A percentile compares a stretch with the other conserved stretches of the same genome.
Conservation (phyloP, 1,140 invertebrate genomes). For the Ectropis grisescens region DNA sequence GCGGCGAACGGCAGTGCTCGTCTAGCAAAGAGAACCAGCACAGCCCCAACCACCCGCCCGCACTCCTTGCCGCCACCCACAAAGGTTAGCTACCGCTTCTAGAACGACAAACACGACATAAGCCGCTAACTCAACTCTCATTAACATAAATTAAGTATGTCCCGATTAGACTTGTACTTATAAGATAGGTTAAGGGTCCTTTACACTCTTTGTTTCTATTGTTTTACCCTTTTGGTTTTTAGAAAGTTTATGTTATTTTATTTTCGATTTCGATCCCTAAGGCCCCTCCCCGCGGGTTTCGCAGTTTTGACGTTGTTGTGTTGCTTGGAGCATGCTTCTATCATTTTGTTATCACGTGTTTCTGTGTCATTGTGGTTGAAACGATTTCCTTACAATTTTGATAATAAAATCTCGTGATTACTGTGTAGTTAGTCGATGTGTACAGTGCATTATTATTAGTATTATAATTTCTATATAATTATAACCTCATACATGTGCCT, state of each 20-base stretch:
- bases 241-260: too few species aligned
- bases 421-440: conserved; percentile 70
- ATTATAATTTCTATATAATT: conserved; percentile 47
- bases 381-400: conserved; percentile 57
- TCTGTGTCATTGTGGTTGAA: conserved; percentile 68
- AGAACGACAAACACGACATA: conserved; percentile 36
- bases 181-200: conserved; percentile 45
- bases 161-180: conserved; percentile 32
- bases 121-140: conserved; percentile 35
- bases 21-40: conserved; percentile 58
- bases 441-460: conserved; percentile 62
- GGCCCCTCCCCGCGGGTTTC: conserved; percentile 55
- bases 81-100: conserved; percentile 60
- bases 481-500: conserved; percentile 43
- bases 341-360: conserved; percentile 69
- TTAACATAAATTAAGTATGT: too few species aligned
- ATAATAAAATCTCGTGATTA: conserved; percentile 60
- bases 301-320: conserved; percentile 71
- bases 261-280: conserved; percentile 37
- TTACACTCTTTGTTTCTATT: conserved; percentile 34
- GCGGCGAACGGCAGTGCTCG: conserved; percentile 57
- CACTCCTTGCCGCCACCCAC: conserved; percentile 57
- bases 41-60: conserved; percentile 41
- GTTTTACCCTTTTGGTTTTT: conserved; percentile 38
- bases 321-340: conserved; percentile 73